phyloP scores from a whole-genome alignment of 2,888 invertebrate genomes.

The Xanthorhoe designata region DNA sequence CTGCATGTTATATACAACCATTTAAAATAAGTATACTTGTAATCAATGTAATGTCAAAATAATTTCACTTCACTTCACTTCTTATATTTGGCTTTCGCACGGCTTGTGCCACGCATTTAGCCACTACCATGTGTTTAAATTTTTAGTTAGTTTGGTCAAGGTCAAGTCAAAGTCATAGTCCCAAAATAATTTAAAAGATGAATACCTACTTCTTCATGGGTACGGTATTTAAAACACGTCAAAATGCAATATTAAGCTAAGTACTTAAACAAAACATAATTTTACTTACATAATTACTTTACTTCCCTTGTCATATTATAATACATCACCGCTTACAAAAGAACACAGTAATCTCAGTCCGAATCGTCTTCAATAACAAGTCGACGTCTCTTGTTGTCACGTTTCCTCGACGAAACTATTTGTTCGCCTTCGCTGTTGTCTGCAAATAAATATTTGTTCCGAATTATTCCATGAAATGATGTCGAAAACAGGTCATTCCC shows the following conservation, averaged over 20 bases:
- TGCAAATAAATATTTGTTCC: slow-evolving; percentile 50
- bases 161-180: too few species aligned
- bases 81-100: too few species aligned
- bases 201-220: too few species aligned
- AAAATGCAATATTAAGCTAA: not conserved
- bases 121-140: too few species aligned
- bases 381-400: slow-evolving; percentile 64
- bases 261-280: slow-evolving; percentile 11
- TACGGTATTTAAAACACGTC: not conserved
- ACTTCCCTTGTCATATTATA: slow-evolving; percentile 14
- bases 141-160: too few species aligned
- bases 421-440: slow-evolving; percentile 67
- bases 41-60: too few species aligned
- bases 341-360: slow-evolving; percentile 55
- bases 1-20: too few species aligned
- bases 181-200: too few species aligned
- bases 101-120: too few species aligned
- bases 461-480: slow-evolving; percentile 41
- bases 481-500: slow-evolving; percentile 29
- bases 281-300: slow-evolving; percentile 27
- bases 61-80: too few species aligned
- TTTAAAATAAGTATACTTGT: too few species aligned
- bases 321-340: slow-evolving; percentile 29
- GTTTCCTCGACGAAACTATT: slow-evolving; percentile 61
- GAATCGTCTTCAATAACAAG: slow-evolving; percentile 77